phyloP scores from a whole-genome alignment of 2,113 vertebrate genomes.

The Choloepus hoffmanni region DNA sequence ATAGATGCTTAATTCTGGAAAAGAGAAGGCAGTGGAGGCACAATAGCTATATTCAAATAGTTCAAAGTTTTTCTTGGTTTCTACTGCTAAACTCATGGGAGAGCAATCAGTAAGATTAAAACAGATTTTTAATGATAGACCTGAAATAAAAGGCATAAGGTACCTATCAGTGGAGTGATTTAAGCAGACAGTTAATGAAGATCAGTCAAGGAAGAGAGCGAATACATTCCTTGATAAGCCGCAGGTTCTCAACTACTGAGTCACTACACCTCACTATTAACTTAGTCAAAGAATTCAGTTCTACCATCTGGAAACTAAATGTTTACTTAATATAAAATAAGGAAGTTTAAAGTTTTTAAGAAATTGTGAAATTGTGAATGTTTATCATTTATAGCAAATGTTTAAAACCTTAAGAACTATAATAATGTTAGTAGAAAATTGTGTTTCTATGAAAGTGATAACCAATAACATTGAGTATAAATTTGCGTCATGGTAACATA shows the following conservation, averaged over 20 bases:
- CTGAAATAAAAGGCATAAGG: not conserved
- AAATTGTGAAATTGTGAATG: not conserved
- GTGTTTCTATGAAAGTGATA: not conserved
- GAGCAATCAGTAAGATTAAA: not conserved
- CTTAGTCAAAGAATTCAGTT: not conserved
- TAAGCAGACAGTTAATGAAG: not conserved
- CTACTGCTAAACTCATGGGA: not conserved
- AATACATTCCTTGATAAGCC: not conserved
- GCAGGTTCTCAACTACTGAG: not conserved
- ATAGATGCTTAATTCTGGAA: not conserved
- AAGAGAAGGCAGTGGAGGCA: not conserved
- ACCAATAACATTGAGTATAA: not conserved
- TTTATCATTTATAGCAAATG: not conserved
- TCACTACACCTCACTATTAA: not conserved
- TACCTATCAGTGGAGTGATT: not conserved
- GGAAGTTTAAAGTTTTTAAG: not conserved
- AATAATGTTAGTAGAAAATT: not conserved
- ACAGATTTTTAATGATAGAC: not conserved
- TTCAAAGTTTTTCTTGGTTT: not conserved
- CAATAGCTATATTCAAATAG: not conserved
- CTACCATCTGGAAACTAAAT: not conserved
- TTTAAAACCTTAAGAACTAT: not conserved
- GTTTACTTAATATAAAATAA: not conserved
- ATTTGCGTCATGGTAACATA: not conserved
- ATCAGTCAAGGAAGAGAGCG: not conserved